phyloP scores from a whole-genome alignment of 2,888 invertebrate genomes.

The Dryomyza anilis region DNA sequence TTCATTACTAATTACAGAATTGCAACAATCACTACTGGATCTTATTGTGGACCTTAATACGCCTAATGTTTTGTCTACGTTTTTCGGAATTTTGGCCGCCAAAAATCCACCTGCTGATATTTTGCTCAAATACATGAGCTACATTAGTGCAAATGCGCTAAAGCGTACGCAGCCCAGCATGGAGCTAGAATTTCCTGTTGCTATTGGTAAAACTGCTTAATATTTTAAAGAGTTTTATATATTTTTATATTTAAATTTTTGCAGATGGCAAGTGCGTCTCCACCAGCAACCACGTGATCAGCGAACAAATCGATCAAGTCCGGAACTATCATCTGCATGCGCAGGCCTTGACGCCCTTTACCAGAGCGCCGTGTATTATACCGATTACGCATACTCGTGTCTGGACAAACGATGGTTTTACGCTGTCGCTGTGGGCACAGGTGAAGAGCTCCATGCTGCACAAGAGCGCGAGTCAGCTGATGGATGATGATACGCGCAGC shows the following conservation, averaged over 20 bases:
- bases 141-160: conserved; percentile 48
- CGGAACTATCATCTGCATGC: conserved; percentile 53
- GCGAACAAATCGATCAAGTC: conserved; percentile 54
- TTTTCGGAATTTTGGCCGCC: conserved; percentile 67
- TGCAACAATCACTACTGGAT: conserved; percentile 71
- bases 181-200: conserved; percentile 56
- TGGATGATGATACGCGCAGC: conserved; percentile 53
- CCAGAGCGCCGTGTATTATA: conserved; percentile 55
- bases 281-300: conserved; percentile 47
- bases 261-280: conserved; percentile 52
- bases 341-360: conserved; percentile 53
- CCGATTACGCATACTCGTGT: conserved; percentile 55
- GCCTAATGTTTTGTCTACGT: conserved; percentile 63
- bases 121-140: conserved; percentile 65
- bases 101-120: conserved; percentile 65
- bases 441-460: conserved; percentile 47
- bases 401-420: conserved; percentile 56
- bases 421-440: conserved; percentile 57
- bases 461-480: conserved; percentile 47
- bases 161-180: conserved; percentile 53
- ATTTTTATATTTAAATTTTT: conserved; percentile 13
- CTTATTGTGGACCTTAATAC: conserved; percentile 64
- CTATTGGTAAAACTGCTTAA: conserved; percentile 38
- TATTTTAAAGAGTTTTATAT: neutral
- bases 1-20: conserved; percentile 60